phyloP scores from a whole-genome alignment of 1,140 invertebrate genomes.

The Hylyphantes graminicola region DNA sequence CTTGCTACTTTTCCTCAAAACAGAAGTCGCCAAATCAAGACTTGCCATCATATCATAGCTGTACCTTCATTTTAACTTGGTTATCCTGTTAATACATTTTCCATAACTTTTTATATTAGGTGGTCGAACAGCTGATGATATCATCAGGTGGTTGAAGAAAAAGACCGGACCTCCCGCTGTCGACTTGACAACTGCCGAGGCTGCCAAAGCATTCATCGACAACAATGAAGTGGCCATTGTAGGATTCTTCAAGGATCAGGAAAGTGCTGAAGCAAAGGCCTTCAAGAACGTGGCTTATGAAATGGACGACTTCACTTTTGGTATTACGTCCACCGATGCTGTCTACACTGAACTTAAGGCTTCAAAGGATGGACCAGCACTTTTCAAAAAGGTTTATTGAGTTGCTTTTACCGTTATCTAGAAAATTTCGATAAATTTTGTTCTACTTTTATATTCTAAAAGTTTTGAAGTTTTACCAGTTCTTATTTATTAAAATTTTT shows the following conservation, averaged over 20 bases:
- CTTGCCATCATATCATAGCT: not conserved
- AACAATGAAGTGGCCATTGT: slow-evolving; percentile 84
- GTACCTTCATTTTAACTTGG: not conserved
- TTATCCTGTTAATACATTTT: too few species aligned
- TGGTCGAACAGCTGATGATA: slow-evolving; percentile 86
- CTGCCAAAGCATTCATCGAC: slow-evolving; percentile 85
- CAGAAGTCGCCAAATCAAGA: too few species aligned
- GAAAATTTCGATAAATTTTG: not conserved
- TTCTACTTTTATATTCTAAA: not conserved
- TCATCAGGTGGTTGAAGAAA: slow-evolving; percentile 94
- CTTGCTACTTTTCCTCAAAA: too few species aligned
- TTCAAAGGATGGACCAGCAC: slow-evolving; percentile 78
- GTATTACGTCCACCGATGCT: slow-evolving; percentile 80
- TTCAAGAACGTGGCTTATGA: slow-evolving; percentile 83
- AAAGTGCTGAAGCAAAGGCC: slow-evolving; percentile 81
- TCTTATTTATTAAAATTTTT: not conserved
- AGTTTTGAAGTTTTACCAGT: not conserved
- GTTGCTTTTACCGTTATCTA: not conserved
- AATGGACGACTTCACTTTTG: slow-evolving; percentile 91
- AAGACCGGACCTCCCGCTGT: slow-evolving; percentile 87
- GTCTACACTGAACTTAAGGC: slow-evolving; percentile 81
- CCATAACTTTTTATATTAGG: slow-evolving; percentile 70
- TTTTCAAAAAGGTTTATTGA: slow-evolving; percentile 87
- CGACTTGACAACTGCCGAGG: slow-evolving; percentile 80
- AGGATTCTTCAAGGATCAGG: slow-evolving; percentile 93